Base-by-base conservation (phyloP, 2,888 invertebrate genomes). In the Saturnia japonica region DNA sequence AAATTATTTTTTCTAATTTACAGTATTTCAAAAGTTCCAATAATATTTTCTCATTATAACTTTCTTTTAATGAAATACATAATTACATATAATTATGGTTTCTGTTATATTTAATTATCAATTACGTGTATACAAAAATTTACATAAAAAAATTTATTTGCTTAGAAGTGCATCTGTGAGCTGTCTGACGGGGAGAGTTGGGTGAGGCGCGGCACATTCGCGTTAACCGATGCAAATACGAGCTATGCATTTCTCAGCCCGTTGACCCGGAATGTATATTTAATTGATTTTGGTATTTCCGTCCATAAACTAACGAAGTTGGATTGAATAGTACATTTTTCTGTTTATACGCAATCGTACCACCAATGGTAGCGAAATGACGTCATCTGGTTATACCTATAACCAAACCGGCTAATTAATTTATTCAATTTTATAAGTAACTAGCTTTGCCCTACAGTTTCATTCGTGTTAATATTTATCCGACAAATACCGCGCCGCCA, bases 231-330 rank as follows among this genome's bases (percentile, higher is more conserved):
- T 68, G 77, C 76, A 77, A 80, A 76, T 79, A 78, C 79, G 79
- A 78, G 78, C 83, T 84, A 82, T 86, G 87, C 84, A 90, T 89
- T 88, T 88, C 86, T 85, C 88, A 86, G 88, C 82, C 85, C 91
- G 82, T 82, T 89, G 89, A 84, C 80, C 85, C 80, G 88, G 86
- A 89, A 88, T 85, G 84, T 82, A 86, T 85, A 86, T 89, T 87
- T 90, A 90, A 91, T 91, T 89, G 88, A 90, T 90, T 89, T 85
- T 79, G 81, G 81, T 84, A 84, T 85, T 86, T 85, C 85, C 83
- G 82, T 77, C 82, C 82, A 82, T 79, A 82, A 77, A 83, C 80
- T 83, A 83, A 85, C 84, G 82, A 84, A 82, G 77, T 84, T 83
- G 82, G 78, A 80, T 75, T 82, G 78, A 84, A 82, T 84, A 82